phyloP scores from a whole-genome alignment of 2,888 invertebrate species.

The Stenodera caucasica region DNA sequence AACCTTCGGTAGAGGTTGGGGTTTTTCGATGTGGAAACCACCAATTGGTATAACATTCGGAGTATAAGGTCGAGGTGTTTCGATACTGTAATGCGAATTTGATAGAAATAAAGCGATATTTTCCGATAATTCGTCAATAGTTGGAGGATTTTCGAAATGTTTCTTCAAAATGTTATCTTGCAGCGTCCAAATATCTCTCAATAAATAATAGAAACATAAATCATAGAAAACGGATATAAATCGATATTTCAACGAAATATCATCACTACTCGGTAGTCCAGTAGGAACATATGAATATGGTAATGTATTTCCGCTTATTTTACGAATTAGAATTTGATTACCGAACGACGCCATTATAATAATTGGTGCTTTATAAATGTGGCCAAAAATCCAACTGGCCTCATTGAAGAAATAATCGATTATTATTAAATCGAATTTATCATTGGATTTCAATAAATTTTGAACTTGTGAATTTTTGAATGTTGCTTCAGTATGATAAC shows the following conservation, averaged over 20 bases:
- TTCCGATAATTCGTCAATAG: conserved; percentile 35
- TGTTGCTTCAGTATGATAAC: conserved; percentile 19
- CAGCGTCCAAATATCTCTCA: conserved; percentile 16
- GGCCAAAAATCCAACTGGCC: conserved; percentile 45
- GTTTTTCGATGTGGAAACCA: conserved; percentile 56
- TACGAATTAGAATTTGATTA: conserved; percentile 36
- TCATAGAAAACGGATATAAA: conserved; percentile 38
- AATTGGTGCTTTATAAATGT: conserved; percentile 47
- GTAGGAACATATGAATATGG: conserved; percentile 48
- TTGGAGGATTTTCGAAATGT: conserved; percentile 40
- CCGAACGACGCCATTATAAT: conserved; percentile 44
- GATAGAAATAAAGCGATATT: conserved; percentile 45
- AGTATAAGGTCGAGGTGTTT: conserved; percentile 57
- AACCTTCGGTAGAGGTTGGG: conserved; percentile 43
- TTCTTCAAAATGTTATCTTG: conserved; percentile 33
- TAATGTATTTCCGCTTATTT: conserved; percentile 44
- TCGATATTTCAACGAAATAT: conserved; percentile 49
- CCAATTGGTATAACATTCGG: conserved; percentile 64
- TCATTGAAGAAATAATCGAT: conserved; percentile 46
- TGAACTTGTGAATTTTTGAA: conserved; percentile 22
- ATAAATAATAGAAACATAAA: conserved; percentile 1
- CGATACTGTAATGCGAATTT: conserved; percentile 58
- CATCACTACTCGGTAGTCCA: conserved; percentile 35
- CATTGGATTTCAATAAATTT: conserved; percentile 25
- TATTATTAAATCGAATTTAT: conserved; percentile 41